These are phyloP conservation scores for Formica selysi DNA, from an alignment of 1,140 invertebrate species.

Conservation along the genomic window DNA sequence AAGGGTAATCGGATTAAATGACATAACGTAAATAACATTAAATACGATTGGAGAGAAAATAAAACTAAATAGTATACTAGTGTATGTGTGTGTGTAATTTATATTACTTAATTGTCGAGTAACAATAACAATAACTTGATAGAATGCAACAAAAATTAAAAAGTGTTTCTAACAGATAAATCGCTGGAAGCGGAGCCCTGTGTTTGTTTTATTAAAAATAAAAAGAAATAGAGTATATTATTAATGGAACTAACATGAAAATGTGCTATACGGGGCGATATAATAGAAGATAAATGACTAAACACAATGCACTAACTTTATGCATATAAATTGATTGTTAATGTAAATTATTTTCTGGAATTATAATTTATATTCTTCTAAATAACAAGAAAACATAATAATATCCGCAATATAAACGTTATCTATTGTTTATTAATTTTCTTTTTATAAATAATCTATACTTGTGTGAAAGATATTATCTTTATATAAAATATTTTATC, in stretches of 20 bases:
- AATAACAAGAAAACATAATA: slow-evolving; percentile 1
- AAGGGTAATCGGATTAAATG: slow-evolving; percentile 36
- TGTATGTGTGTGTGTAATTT: too few relatives aligned
- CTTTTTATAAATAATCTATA: slow-evolving; percentile 5
- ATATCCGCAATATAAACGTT: not conserved
- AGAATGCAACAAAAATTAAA: not conserved
- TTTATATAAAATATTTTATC: not conserved
- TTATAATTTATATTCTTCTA: slow-evolving; percentile 29
- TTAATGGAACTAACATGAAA: slow-evolving; percentile 17
- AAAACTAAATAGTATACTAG: not conserved
- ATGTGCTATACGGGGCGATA: not conserved
- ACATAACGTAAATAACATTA: slow-evolving; percentile 13
- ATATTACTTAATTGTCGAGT: not conserved
- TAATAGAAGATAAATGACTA: slow-evolving; percentile 42
- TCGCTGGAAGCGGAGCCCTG: too few relatives aligned
- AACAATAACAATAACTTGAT: not conserved
- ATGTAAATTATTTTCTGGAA: not conserved
- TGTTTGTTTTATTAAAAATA: too few relatives aligned
- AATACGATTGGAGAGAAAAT: not conserved
- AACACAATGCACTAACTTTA: not conserved
- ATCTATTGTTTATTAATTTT: not conserved
- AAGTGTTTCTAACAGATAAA: not conserved
- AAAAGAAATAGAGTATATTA: not conserved
- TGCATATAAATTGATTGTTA: slow-evolving; percentile 31
- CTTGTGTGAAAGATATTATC: not conserved